Conservation (phyloP, 2,113 vertebrate species). For the Poecile atricapillus region DNA sequence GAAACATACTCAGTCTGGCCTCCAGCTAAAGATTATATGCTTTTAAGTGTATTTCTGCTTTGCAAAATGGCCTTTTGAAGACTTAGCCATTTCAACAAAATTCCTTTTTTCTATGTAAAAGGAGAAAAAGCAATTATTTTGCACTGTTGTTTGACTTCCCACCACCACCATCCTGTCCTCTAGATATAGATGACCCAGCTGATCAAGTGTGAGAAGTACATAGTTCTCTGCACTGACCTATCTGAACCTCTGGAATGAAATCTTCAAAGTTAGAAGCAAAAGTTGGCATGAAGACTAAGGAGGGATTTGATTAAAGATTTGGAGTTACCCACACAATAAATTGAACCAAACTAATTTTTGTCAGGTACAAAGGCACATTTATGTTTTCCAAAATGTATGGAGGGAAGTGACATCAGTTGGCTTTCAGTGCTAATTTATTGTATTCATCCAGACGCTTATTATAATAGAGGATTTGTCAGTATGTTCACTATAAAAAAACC, state of each 20-base stretch:
- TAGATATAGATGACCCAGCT: conserved; percentile 38
- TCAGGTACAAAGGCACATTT: conserved; percentile 12
- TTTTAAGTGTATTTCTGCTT: conserved; percentile 75
- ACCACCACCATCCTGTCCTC: not conserved
- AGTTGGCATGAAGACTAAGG: conserved; percentile 21
- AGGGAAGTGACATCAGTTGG: not conserved
- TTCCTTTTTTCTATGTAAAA: conserved; percentile 57
- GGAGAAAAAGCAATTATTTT: conserved; percentile 70
- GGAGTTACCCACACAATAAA: conserved; percentile 20
- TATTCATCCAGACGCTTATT: not conserved
- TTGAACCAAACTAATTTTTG: not conserved
- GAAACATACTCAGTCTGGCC: conserved; percentile 77
- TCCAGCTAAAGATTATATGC: conserved; percentile 71
- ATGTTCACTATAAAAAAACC: not conserved
- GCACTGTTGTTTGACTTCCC: conserved; percentile 43
- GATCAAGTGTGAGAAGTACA: conserved; percentile 52
- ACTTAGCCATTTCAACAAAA: conserved; percentile 58
- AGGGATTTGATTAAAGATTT: conserved; percentile 44
- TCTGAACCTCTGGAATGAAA: conserved; percentile 39
- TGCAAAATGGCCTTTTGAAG: conserved; percentile 71
- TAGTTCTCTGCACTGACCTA: not conserved
- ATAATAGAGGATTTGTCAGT: conserved; percentile 37
- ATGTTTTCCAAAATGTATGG: not conserved
- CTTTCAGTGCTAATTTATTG: conserved; percentile 39
- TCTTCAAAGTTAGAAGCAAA: conserved; percentile 39